A percentile compares a stretch with the other conserved stretches of the same genome.
phyloP scores from a whole-genome alignment of 2,888 invertebrate species.

The Meganola albula region DNA sequence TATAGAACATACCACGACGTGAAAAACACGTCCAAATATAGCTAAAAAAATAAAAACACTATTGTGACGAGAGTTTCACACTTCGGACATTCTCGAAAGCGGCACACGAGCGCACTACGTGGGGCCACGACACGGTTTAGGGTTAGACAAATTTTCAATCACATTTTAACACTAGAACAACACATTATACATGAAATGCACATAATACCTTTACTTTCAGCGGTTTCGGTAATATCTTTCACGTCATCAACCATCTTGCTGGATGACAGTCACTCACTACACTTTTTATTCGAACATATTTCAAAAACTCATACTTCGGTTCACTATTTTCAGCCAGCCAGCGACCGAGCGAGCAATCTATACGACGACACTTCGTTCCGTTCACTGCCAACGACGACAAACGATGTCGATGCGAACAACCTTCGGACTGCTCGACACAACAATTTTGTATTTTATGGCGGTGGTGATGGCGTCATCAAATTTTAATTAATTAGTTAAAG shows the following conservation, averaged over 20 bases:
- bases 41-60: conserved; percentile 70
- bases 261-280: conserved; percentile 74
- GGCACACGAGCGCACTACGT: conserved; percentile 67
- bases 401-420: conserved; percentile 45
- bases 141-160: conserved; percentile 71
- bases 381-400: conserved; percentile 64
- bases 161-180: conserved; percentile 68
- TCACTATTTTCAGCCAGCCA: conserved; percentile 77
- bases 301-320: conserved; percentile 76
- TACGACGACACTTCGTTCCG: conserved; percentile 75
- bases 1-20: conserved; percentile 73
- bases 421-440: conserved; percentile 34
- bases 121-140: conserved; percentile 75
- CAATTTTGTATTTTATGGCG: conserved; percentile 32
- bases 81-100: conserved; percentile 71
- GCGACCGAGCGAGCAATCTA: conserved; percentile 73
- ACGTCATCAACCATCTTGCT: conserved; percentile 78
- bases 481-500: too few species aligned
- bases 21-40: conserved; percentile 69
- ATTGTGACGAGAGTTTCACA: conserved; percentile 54
- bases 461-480: conserved; percentile 35
- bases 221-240: conserved; percentile 73
- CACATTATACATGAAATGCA: conserved; percentile 66
- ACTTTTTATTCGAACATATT: conserved; percentile 77
- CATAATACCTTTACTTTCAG: conserved; percentile 75